These are phyloP conservation scores for Nanorana parkeri DNA, from an alignment of 2,113 vertebrate species.

Conservation along the genomic window DNA sequence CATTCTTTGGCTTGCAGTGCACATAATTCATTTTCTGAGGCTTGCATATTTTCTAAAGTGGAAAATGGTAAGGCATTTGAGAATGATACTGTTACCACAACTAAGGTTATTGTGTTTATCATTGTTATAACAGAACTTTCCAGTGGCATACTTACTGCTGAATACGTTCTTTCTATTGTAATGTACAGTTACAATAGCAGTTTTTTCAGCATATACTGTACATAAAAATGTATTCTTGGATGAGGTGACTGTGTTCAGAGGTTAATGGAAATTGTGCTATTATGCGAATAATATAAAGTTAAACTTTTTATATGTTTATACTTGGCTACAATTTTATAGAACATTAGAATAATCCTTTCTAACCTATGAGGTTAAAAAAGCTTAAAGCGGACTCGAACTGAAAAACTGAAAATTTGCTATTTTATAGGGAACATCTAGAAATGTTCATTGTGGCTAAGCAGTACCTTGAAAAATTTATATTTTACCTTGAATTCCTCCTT, in stretches of 20 bases:
- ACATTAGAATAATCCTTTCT: too few relatives aligned
- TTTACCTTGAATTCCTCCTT: too few relatives aligned
- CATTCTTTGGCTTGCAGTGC: conserved; percentile 1
- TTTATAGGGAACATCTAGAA: too few relatives aligned
- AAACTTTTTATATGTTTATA: too few relatives aligned
- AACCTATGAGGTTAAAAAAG: too few relatives aligned
- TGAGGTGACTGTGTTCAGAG: neutral
- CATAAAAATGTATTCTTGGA: neutral
- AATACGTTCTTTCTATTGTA: conserved; percentile 12
- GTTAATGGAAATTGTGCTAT: too few relatives aligned
- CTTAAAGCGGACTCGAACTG: too few relatives aligned
- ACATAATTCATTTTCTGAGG: conserved; percentile 26
- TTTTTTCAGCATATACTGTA: neutral
- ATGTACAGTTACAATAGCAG: neutral
- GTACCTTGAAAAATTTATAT: too few relatives aligned
- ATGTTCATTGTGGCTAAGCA: too few relatives aligned
- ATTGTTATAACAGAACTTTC: conserved; percentile 28
- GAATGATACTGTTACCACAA: conserved; percentile 33
- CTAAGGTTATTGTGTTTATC: conserved; percentile 10
- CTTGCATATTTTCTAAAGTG: conserved; percentile 25
- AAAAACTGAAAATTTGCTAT: too few relatives aligned
- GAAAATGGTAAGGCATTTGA: conserved; percentile 24
- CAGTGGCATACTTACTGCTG: conserved; percentile 20
- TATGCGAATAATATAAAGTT: too few relatives aligned
- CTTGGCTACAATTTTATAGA: too few relatives aligned